Evolutionary conservation across 2,888 invertebrate species (phyloP).

Genomic region (Cheilosia vulpina): DNA sequence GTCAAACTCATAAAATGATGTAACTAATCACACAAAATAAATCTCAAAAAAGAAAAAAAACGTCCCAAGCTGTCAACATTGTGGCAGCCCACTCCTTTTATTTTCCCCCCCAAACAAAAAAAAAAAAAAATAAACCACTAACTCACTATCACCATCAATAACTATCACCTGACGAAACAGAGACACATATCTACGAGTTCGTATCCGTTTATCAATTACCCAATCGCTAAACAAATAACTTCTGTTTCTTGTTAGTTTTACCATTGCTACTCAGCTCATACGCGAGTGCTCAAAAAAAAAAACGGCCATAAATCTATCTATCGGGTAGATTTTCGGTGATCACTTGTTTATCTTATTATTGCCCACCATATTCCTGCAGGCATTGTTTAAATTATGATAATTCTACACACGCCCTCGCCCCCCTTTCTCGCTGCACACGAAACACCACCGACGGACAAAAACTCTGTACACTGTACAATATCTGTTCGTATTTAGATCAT

Average conservation of each 20-base stretch:
- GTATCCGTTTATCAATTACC: constrained; percentile 39
- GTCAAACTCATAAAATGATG: not conserved
- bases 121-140: not conserved
- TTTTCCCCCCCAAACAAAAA: not conserved
- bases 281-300: constrained; percentile 11
- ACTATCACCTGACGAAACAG: constrained; percentile 32
- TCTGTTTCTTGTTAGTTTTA: constrained; percentile 36
- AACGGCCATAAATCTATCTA: constrained; percentile 68
- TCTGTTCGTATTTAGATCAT: constrained; percentile 65
- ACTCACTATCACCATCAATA: constrained; percentile 1
- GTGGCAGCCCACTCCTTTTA: constrained; percentile 18
- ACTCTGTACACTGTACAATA: constrained; percentile 14
- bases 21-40: not conserved
- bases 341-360: constrained; percentile 70
- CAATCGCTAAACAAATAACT: constrained; percentile 59
- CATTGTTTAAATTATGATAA: constrained; percentile 69
- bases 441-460: not conserved
- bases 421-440: too few relatives aligned
- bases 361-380: constrained; percentile 41
- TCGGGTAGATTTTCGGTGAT: constrained; percentile 60
- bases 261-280: constrained; percentile 13
- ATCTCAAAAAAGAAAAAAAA: not conserved
- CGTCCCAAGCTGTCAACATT: constrained; percentile 9
- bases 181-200: not conserved
- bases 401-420: constrained; percentile 11